A percentile compares a stretch with the other conserved stretches of the same genome.
phyloP scores from a whole-genome alignment of 1,140 invertebrate genomes.

The Hetaerina americana region DNA sequence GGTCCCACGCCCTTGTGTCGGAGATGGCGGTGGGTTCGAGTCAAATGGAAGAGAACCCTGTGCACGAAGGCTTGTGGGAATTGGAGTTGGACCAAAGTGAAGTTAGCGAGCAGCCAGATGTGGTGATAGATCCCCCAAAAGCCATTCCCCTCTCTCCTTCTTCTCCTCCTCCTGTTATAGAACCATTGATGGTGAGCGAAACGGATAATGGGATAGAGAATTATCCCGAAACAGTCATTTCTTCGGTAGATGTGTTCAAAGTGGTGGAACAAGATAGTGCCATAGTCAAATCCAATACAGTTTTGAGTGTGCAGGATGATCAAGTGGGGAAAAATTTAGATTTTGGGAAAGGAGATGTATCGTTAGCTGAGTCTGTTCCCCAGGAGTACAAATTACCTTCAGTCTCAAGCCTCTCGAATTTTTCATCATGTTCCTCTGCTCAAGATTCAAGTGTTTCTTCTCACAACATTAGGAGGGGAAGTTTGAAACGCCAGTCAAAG shows the following conservation, averaged over 20 bases:
- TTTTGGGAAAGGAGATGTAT: not conserved
- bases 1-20: not conserved
- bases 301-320: not conserved
- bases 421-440: not conserved
- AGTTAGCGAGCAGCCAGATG: not conserved
- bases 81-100: not conserved
- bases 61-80: not conserved
- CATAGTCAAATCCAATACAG: not conserved
- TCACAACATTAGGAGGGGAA: conserved; percentile 7
- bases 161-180: not conserved
- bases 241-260: not conserved
- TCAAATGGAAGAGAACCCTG: too few species aligned
- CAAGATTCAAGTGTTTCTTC: not conserved
- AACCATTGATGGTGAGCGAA: not conserved
- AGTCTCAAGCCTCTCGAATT: not conserved
- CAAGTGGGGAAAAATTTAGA: not conserved
- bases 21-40: not conserved
- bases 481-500: conserved; percentile 13
- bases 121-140: too few species aligned
- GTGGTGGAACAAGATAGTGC: not conserved
- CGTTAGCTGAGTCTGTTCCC: not conserved
- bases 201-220: too few species aligned
- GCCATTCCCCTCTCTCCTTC: too few species aligned
- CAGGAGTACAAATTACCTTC: not conserved
- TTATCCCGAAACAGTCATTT: not conserved